Conservation (phyloP, 2,113 vertebrate genomes). For the Rhinolophus sinicus region DNA sequence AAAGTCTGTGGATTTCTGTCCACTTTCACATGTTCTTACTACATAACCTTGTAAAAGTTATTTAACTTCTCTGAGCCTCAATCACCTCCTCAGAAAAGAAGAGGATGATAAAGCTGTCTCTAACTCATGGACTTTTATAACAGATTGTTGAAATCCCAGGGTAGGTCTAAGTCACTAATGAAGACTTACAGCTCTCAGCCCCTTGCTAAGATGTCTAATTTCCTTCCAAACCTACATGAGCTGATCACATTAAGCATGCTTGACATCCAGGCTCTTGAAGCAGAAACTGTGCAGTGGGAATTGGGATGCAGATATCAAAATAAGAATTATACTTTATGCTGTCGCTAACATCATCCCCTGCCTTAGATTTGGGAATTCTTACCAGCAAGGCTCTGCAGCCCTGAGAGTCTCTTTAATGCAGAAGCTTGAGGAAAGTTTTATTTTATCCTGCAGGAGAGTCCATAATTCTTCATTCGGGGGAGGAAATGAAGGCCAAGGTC, state of each 20-base stretch:
- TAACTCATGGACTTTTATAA: constrained; percentile 61
- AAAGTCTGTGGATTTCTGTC: not conserved
- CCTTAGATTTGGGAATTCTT: constrained; percentile 29
- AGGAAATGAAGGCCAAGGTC: constrained; percentile 1
- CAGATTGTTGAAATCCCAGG: constrained; percentile 73
- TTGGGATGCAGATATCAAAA: constrained; percentile 53
- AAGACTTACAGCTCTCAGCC: constrained; percentile 68
- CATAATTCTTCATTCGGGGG: not conserved
- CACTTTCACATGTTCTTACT: constrained; percentile 40
- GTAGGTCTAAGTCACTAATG: constrained; percentile 72
- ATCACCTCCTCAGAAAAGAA: constrained; percentile 32
- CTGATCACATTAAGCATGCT: constrained; percentile 62
- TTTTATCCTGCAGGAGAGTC: not conserved
- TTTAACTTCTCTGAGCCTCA: constrained; percentile 53
- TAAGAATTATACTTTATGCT: constrained; percentile 56
- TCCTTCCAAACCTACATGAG: constrained; percentile 58
- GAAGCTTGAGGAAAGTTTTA: not conserved
- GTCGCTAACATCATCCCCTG: not conserved
- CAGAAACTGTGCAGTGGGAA: constrained; percentile 52
- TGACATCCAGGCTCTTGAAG: constrained; percentile 56
- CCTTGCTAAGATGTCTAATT: constrained; percentile 71
- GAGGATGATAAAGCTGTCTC: constrained; percentile 48
- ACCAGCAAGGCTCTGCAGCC: not conserved
- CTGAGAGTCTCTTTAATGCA: not conserved
- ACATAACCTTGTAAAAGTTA: constrained; percentile 59